Percentiles rank a stretch among this genome's conserved stretches.
Evolutionary conservation across 2,888 invertebrate species (phyloP).

Genomic region (Apotomis turbidana): DNA sequence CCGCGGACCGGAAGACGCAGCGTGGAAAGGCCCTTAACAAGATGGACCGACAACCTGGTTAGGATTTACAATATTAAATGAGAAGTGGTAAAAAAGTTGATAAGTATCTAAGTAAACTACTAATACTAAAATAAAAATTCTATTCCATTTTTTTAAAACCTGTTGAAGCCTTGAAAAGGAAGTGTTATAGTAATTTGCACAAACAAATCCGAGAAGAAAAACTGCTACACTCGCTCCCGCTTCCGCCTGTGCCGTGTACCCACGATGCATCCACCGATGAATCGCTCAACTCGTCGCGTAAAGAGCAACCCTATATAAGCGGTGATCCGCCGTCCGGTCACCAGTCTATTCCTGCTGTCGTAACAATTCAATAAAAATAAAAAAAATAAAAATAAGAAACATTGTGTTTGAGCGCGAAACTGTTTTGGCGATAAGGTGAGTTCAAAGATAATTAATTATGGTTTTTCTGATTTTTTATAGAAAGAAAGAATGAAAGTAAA

Average conservation of each 20-base stretch:
- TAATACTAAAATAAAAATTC: too few species aligned
- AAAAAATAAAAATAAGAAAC: conserved; percentile 8
- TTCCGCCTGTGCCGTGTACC: conserved; percentile 7
- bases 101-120: too few species aligned
- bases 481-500: too few species aligned
- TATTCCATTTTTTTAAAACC: too few species aligned
- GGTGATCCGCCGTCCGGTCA: conserved; percentile 50
- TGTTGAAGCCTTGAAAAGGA: too few species aligned
- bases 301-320: conserved; percentile 68
- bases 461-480: too few species aligned
- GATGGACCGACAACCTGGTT: too few species aligned
- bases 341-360: conserved; percentile 61
- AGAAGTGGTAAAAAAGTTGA: too few species aligned
- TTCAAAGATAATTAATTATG: neutral
- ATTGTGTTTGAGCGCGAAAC: conserved; percentile 7
- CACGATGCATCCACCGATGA: conserved; percentile 48
- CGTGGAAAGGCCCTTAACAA: too few species aligned
- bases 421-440: conserved; percentile 13
- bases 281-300: conserved; percentile 50
- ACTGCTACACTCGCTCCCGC: conserved; percentile 9
- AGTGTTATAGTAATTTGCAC: too few species aligned
- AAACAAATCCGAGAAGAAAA: neutral
- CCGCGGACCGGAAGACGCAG: too few species aligned
- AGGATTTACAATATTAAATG: too few species aligned
- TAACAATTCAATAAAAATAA: conserved; percentile 47